Conservation (phyloP, 2,113 vertebrate genomes). For the Glaucomys volans region DNA sequence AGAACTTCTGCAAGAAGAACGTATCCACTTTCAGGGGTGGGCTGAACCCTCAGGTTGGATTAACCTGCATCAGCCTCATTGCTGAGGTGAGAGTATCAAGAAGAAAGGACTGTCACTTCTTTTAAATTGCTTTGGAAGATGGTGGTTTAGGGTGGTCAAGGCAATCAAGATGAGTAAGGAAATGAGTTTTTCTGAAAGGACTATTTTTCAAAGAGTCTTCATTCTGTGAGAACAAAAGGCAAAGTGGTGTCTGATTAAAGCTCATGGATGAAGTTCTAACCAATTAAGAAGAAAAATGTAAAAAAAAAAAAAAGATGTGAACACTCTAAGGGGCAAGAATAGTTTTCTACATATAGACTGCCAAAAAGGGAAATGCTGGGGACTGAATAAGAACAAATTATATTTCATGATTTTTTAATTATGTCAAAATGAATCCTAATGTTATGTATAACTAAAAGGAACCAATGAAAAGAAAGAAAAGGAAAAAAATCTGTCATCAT, state of each 20-base stretch:
- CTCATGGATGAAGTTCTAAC: conserved; percentile 4
- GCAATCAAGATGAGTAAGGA: background rate
- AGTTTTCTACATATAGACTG: background rate
- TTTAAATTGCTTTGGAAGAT: background rate
- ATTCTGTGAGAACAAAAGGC: background rate
- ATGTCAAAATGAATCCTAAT: no score
- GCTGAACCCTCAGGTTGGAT: background rate
- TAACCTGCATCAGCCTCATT: background rate
- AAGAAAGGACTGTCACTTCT: background rate
- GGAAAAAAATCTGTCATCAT: no score
- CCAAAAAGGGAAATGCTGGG: background rate
- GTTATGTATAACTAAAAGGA: no score
- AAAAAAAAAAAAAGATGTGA: background rate
- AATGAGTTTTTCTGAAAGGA: background rate
- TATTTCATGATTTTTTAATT: no score
- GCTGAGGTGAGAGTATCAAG: background rate
- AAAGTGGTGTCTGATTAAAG: background rate
- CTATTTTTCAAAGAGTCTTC: background rate
- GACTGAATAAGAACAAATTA: no score
- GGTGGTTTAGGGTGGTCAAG: background rate
- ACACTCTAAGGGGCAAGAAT: background rate
- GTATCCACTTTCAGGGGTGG: background rate
- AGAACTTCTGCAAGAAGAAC: background rate
- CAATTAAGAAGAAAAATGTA: background rate
- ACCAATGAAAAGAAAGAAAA: no score